Conservation (phyloP, 2,113 vertebrate genomes). For the Mesocricetus auratus region DNA sequence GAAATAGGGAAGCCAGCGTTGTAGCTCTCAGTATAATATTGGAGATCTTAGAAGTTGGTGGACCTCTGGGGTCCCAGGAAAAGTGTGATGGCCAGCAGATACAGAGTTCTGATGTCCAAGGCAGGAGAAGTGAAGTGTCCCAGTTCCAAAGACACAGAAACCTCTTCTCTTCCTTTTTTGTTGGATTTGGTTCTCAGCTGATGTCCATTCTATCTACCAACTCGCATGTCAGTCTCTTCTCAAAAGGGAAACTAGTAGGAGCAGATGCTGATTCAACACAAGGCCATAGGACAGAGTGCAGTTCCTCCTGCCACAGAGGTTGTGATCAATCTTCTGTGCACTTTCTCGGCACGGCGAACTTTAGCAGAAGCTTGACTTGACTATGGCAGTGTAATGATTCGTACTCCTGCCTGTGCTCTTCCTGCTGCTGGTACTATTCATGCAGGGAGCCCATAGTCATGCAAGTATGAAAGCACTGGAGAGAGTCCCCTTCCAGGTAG, state of each 20-base stretch:
- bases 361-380: neutral
- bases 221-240: neutral
- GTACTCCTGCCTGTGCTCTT: neutral
- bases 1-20: neutral
- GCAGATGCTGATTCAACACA: neutral
- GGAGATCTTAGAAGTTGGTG: neutral
- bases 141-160: neutral
- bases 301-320: neutral
- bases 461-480: conserved; percentile 30
- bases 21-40: neutral
- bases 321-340: neutral
- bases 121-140: neutral
- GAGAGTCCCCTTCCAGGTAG: neutral
- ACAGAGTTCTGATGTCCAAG: neutral
- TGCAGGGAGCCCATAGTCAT: neutral
- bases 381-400: neutral
- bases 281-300: neutral
- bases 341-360: neutral
- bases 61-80: neutral
- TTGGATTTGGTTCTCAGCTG: neutral
- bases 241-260: neutral
- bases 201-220: neutral
- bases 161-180: neutral
- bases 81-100: neutral
- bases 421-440: neutral